These are phyloP conservation scores for Episyrphus balteatus DNA, from an alignment of 1,140 invertebrate genomes.

Conservation along the genomic window DNA sequence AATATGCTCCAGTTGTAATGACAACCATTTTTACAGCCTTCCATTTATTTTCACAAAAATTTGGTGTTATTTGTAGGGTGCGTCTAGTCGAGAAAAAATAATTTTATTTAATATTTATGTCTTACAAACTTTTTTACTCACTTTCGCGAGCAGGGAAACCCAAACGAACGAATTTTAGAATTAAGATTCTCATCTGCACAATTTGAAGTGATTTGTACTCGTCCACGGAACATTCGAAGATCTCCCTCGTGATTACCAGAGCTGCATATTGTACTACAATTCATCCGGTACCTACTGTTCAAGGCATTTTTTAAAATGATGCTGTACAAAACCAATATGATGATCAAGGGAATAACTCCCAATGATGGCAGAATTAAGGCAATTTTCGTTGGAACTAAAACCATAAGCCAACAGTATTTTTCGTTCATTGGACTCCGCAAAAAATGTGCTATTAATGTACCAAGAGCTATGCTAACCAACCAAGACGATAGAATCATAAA, in stretches of 20 bases:
- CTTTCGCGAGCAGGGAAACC: no score
- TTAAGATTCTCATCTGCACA: no score
- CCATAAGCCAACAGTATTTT: constrained; percentile 41
- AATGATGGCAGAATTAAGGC: constrained; percentile 41
- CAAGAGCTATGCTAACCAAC: constrained; percentile 35
- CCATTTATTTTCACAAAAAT: constrained; percentile 38
- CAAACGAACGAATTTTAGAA: no score
- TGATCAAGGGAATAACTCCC: constrained; percentile 40
- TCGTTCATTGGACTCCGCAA: constrained; percentile 39
- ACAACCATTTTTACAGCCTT: constrained; percentile 45
- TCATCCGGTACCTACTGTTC: constrained; percentile 29
- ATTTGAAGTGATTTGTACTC: no score
- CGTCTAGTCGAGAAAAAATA: neutral
- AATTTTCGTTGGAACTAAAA: constrained; percentile 38
- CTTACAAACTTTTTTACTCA: no score
- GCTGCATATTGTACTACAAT: no score
- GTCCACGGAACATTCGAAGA: no score
- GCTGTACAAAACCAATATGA: constrained; percentile 42
- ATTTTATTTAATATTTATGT: no score
- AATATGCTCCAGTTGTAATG: constrained; percentile 43
- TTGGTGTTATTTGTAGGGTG: neutral
- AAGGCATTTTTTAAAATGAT: constrained; percentile 43
- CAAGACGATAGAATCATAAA: constrained; percentile 41
- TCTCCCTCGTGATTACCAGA: no score
- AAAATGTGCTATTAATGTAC: constrained; percentile 43